Evolutionary conservation across 1,140 invertebrate species (phyloP), one percentile per base, ranked within the genome.

Genomic region (Coptotermes formosanus): DNA sequence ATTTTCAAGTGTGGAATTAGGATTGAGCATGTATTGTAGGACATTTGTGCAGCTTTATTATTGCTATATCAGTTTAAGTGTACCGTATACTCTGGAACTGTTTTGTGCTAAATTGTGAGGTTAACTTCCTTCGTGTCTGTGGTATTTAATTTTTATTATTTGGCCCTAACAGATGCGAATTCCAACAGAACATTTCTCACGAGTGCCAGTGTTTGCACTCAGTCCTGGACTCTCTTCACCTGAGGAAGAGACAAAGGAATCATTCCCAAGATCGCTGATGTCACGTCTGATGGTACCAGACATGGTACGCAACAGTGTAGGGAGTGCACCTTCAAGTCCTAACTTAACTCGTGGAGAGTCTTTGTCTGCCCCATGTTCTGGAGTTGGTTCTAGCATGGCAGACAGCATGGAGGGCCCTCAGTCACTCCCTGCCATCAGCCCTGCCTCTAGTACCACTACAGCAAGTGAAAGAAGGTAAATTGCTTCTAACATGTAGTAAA

Each of bases 111-210:
- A 55, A 55, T 0, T 55, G 19, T 55, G 14, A 21, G 52, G 52
- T 16, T 55, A 19, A 55, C 52, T 16, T 21, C 52, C 52, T 16
- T 21, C 52, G 2, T 55, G 19, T 55, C 12, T 55, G 52, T 55
- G 19, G 19, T 16, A 55, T 55, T 55, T 55, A 55, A 55, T 55
- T 21, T 4, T 55, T 21, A 21, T 2, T 30, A 84, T 84, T 86
- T 48, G 64, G 43, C 21, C 83, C 38, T 43, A 23, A 14, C 91
- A 98, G 96, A 99, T 99, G 97, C 94, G 97, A 87, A 98, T 99
- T 88, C 98, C 97, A 38, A 97, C 97, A 86, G 97, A 98, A 90
- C 97, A 98, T 89, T 99, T 98, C 92, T 95, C 96, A n/a, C 97
- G 97, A 90, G 97, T 98, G 86, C 97, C 98, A 9, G 97, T 99